Base-by-base conservation (phyloP, 2,797 vertebrate genomes). In the Myioborus miniatus region DNA sequence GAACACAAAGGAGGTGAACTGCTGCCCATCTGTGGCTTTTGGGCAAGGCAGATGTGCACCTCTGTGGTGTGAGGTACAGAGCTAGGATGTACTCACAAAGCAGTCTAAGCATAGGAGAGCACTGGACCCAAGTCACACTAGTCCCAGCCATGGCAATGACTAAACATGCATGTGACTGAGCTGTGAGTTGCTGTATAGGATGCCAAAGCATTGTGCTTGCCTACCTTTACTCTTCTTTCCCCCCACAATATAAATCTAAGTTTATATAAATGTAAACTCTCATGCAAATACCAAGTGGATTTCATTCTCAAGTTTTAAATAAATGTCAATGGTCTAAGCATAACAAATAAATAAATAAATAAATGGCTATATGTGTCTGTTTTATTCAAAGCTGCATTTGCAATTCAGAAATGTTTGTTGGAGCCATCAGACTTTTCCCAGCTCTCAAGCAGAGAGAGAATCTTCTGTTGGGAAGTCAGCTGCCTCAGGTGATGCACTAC, bases 271-370 rank as follows among this genome's bases (percentile, higher is more conserved):
- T 72, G 41, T 62, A 26, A 47, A 10, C 1, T 7, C 14, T 71
- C 5, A 19, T 14, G 43, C 49, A 69, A 85, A 46, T 59, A 55
- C 21, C 47, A 88, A 63, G 21, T 30, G 46, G 29, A 76, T 83
- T 92, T 76, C 6, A 43, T 75, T 79, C 50, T 71, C 62, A 72
- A 50, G 30, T 52, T 83, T 87, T 75, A 74, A 93, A 71, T 81
- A 53, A 60, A 75, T 27, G 36, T 17, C 23, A n/a, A 0, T 43
- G 29, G 34, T 76, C 50, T 83, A 69, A 62, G 20, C 34, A 53
- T 47, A 67, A 30, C 17, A 52, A 52, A 79, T 43, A 76, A 78
- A 65, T 30, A 50, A 46, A 46, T 23, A 68, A 53, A 46, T 3
- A 56, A 88, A 55, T 44, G n/a, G 15, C 20, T 3, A 0, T 32